Conservation (phyloP, 2,888 invertebrate genomes). For the Apamea sordens region DNA sequence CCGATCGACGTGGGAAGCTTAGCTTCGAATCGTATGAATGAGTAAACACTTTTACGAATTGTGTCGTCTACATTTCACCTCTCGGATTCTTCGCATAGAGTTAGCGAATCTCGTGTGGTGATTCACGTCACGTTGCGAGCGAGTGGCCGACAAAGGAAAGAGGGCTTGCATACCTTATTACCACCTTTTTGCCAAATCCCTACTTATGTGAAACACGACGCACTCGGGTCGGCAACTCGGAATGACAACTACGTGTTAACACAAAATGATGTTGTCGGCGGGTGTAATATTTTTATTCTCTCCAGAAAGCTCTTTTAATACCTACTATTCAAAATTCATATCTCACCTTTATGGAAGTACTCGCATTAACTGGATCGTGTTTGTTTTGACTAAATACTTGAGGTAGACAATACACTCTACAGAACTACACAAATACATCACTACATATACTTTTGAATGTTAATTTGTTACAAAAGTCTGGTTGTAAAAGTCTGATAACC, state of each 20-base stretch:
- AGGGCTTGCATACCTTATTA: slow-evolving; percentile 90
- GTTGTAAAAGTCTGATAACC: neutral
- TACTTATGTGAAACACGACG: slow-evolving; percentile 88
- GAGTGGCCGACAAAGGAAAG: slow-evolving; percentile 90
- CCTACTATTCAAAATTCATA: slow-evolving; percentile 52
- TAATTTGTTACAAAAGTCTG: neutral
- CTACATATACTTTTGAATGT: neutral
- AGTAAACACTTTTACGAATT: slow-evolving; percentile 81
- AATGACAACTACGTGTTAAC: slow-evolving; percentile 84
- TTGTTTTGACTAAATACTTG: slow-evolving; percentile 40
- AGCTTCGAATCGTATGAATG: slow-evolving; percentile 76
- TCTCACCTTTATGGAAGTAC: slow-evolving; percentile 30
- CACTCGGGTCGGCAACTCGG: slow-evolving; percentile 81
- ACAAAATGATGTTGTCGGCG: slow-evolving; percentile 71
- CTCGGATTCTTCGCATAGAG: slow-evolving; percentile 81
- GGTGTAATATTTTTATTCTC: slow-evolving; percentile 68
- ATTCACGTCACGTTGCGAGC: slow-evolving; percentile 88
- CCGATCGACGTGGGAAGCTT: slow-evolving; percentile 71
- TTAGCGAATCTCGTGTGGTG: slow-evolving; percentile 83
- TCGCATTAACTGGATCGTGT: slow-evolving; percentile 34
- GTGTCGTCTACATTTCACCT: slow-evolving; percentile 80
- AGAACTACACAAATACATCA: neutral
- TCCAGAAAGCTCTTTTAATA: slow-evolving; percentile 50
- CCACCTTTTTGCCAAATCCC: slow-evolving; percentile 89
- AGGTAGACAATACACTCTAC: neutral